Evolutionary conservation across 2,113 vertebrate species (phyloP).

Genomic region (Cyprinodon variegatus): DNA sequence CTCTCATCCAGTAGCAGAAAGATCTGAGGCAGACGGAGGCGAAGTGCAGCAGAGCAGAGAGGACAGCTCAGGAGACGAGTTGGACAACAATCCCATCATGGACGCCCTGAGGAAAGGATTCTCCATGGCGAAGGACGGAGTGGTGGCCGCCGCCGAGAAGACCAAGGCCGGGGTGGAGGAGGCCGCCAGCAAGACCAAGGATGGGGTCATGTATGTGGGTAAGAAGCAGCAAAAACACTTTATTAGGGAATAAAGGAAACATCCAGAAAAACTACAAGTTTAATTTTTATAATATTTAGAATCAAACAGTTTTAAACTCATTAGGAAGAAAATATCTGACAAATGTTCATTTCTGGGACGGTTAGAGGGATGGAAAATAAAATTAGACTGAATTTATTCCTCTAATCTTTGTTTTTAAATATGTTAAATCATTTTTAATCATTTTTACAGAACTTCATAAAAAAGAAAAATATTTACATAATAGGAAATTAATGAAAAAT

Average conservation of each 20-base stretch:
- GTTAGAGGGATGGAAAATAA: neutral
- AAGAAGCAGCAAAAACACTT: slow-evolving; percentile 11
- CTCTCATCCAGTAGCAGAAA: slow-evolving; percentile 42
- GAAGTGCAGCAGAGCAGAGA: slow-evolving; percentile 12
- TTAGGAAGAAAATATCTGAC: no score
- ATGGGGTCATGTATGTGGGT: slow-evolving; percentile 92
- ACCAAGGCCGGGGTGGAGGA: slow-evolving; percentile 95
- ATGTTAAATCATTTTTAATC: no score
- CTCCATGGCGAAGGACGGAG: slow-evolving; percentile 92
- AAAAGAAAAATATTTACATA: no score
- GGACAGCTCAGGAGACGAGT: neutral
- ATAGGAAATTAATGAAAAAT: neutral
- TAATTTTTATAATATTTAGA: no score
- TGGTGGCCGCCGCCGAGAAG: slow-evolving; percentile 94
- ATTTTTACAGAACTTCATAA: no score
- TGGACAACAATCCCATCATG: slow-evolving; percentile 76
- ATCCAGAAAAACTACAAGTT: no score
- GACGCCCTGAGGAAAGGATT: slow-evolving; percentile 96
- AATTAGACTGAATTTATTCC: no score
- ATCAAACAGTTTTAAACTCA: no score
- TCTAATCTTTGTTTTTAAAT: no score
- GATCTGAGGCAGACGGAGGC: slow-evolving; percentile 11
- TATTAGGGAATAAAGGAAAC: no score
- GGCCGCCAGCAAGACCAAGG: slow-evolving; percentile 94
- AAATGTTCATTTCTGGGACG: neutral